A percentile compares a stretch with the other conserved stretches of the same genome.
phyloP scores from a whole-genome alignment of 2,113 vertebrate genomes.

The Emydura subglobosa region DNA sequence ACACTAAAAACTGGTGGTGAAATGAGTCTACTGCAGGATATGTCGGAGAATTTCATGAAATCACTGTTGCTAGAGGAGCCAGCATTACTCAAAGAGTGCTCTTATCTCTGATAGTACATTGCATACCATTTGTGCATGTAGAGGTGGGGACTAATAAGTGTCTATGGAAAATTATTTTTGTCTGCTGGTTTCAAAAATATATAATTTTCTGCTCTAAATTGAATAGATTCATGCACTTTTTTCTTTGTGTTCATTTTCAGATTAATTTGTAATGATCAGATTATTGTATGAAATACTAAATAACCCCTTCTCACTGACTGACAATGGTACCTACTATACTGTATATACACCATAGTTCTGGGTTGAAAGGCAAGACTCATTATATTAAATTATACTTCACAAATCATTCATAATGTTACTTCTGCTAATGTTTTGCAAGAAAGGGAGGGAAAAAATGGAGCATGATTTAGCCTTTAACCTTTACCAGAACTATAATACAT shows the following conservation, averaged over 20 bases:
- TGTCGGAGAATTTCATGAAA: fast-evolving
- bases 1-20: background rate
- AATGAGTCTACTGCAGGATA: fast-evolving
- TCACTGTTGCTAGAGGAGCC: background rate
- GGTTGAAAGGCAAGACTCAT: background rate
- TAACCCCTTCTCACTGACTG: background rate
- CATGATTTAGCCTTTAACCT: slow-evolving; percentile 14
- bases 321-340: background rate
- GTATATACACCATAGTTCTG: background rate
- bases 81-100: background rate
- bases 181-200: slow-evolving; percentile 1
- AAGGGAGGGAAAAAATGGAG: background rate
- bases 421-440: background rate
- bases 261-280: background rate
- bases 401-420: background rate
- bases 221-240: background rate
- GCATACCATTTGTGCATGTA: fast-evolving
- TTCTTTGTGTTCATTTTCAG: background rate
- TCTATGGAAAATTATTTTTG: background rate
- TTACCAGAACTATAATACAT: background rate
- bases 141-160: background rate
- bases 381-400: background rate
- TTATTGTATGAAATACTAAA: background rate
- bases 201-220: slow-evolving; percentile 26
- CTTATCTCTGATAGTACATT: fast-evolving